Evolutionary conservation across 2,797 vertebrate species (phyloP).

Genomic region (Premnoplex brunnescens): DNA sequence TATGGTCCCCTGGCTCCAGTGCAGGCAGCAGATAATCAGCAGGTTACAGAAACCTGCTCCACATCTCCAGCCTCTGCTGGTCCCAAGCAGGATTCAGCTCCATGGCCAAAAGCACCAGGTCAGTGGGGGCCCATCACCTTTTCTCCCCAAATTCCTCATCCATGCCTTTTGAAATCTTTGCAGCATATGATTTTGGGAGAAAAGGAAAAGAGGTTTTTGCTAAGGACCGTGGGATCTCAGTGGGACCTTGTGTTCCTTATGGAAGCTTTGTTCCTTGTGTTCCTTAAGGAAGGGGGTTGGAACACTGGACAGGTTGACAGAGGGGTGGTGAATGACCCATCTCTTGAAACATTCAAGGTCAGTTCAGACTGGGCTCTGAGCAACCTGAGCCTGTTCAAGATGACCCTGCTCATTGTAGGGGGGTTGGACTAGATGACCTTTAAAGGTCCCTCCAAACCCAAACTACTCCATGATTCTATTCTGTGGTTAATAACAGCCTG

Average conservation of each 20-base stretch:
- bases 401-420: background rate
- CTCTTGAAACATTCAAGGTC: background rate
- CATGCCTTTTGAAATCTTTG: background rate
- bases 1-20: background rate
- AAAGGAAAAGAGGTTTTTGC: background rate
- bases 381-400: background rate
- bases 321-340: background rate
- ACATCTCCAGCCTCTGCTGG: background rate
- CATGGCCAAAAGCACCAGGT: background rate
- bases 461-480: background rate
- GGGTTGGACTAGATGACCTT: background rate
- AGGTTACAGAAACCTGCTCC: background rate
- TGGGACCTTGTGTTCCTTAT: background rate
- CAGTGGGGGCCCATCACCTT: rapidly evolving
- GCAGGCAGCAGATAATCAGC: background rate
- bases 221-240: background rate
- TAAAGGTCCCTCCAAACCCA: background rate
- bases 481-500: background rate
- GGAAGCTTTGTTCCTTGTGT: background rate
- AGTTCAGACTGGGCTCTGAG: background rate
- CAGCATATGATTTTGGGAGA: background rate
- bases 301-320: background rate
- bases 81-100: background rate
- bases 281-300: too few relatives aligned
- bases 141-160: background rate